Conservation (phyloP, 2,797 vertebrate genomes). For the Melanotaenia boesemani region DNA sequence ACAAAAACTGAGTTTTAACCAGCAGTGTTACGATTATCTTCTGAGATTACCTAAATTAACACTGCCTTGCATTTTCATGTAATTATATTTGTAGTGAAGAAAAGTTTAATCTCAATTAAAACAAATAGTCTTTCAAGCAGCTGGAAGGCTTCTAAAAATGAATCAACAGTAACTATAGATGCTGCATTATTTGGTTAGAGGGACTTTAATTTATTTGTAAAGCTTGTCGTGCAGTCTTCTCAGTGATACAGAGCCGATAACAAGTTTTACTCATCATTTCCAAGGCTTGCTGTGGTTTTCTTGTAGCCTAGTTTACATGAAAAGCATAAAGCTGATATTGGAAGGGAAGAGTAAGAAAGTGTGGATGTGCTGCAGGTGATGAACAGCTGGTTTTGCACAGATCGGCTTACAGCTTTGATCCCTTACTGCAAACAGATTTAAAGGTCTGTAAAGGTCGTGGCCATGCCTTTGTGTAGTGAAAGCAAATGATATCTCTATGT, state of each 20-base stretch:
- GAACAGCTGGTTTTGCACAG: conserved; percentile 48
- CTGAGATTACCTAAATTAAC: conserved; percentile 38
- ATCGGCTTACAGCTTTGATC: conserved; percentile 58
- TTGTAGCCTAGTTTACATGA: conserved; percentile 13
- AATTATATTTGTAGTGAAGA: conserved; percentile 41
- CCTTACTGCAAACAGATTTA: conserved; percentile 49
- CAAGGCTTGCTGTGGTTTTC: conserved; percentile 1
- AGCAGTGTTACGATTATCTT: background rate
- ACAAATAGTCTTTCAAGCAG: conserved; percentile 37
- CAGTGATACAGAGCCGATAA: conserved; percentile 1
- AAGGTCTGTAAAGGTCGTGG: conserved; percentile 61
- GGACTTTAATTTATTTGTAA: conserved; percentile 12
- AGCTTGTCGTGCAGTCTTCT: conserved; percentile 19
- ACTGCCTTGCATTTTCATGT: conserved; percentile 32
- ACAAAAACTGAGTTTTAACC: background rate
- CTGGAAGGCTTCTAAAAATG: conserved; percentile 42
- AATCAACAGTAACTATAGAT: conserved; percentile 24
- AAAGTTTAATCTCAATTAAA: conserved; percentile 56
- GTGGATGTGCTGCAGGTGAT: conserved; percentile 43
- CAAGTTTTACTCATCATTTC: conserved; percentile 30
- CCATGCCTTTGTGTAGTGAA: conserved; percentile 35
- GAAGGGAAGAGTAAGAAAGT: conserved; percentile 31
- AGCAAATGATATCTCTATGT: conserved; percentile 40
- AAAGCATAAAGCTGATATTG: conserved; percentile 26
- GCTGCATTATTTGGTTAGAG: conserved; percentile 9